phyloP scores from a whole-genome alignment of 2,113 vertebrate species.

The Scopus umbretta region DNA sequence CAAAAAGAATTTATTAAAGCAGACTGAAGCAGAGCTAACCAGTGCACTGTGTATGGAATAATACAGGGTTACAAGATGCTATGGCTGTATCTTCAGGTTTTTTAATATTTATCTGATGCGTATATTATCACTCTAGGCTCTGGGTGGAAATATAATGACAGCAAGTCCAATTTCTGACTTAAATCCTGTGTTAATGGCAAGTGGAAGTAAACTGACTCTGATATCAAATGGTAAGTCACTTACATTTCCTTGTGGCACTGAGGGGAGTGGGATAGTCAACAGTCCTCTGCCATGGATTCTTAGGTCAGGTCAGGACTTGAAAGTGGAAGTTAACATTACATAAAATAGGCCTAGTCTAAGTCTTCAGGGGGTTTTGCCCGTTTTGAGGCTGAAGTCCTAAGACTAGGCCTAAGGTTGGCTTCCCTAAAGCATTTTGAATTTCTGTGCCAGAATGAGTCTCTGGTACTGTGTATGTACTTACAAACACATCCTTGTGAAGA shows the following conservation, averaged over 20 bases:
- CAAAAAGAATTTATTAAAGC: neutral
- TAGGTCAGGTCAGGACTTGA: neutral
- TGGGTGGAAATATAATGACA: conserved; percentile 96
- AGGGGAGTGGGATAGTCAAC: neutral
- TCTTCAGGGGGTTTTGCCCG: neutral
- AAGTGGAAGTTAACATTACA: neutral
- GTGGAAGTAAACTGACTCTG: conserved; percentile 80
- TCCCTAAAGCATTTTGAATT: neutral
- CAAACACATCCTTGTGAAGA: neutral
- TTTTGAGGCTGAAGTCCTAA: neutral
- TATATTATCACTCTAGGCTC: conserved; percentile 71
- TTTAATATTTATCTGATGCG: neutral
- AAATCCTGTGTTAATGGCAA: conserved; percentile 93
- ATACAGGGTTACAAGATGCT: neutral
- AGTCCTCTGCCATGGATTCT: neutral
- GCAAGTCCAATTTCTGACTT: conserved; percentile 98
- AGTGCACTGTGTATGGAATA: neutral
- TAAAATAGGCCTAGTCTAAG: neutral
- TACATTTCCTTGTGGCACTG: neutral
- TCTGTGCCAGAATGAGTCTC: neutral
- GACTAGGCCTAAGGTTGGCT: neutral
- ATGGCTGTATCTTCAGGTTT: neutral
- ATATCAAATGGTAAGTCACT: conserved; percentile 78
- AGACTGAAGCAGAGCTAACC: neutral
- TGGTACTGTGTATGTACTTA: neutral